phyloP scores from a whole-genome alignment of 2,888 invertebrate species.

The Tetragnatha montana region DNA sequence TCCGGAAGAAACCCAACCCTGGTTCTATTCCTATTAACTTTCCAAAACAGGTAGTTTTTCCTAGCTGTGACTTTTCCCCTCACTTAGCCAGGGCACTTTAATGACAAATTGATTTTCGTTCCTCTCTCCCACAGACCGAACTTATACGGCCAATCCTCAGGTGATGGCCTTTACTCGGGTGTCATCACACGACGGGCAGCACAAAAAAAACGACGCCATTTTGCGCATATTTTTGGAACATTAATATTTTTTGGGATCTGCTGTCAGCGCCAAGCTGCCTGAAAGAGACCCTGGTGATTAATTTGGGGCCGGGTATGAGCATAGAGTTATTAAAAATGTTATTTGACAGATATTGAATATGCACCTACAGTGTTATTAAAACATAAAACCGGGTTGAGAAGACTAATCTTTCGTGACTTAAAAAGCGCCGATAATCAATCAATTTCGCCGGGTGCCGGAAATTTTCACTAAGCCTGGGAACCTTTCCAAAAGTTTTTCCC shows the following conservation, averaged over 20 bases:
- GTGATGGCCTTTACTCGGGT: not conserved
- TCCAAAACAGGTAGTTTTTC: no score
- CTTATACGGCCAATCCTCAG: not conserved
- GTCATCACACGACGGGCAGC: not conserved
- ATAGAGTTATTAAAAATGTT: not conserved
- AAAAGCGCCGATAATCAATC: not conserved
- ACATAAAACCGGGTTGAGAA: not conserved
- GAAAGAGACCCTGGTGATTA: not conserved
- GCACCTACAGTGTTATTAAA: not conserved
- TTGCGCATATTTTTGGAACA: not conserved
- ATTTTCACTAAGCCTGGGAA: no score
- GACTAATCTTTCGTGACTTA: not conserved
- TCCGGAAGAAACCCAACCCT: no score
- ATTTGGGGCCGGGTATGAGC: not conserved
- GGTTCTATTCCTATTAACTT: no score
- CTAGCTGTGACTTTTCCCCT: not conserved
- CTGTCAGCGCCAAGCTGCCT: not conserved
- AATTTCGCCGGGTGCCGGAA: not conserved
- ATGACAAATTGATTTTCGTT: conserved; percentile 34
- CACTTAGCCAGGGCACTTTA: not conserved
- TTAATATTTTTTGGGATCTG: not conserved
- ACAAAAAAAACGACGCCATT: not conserved
- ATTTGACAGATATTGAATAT: not conserved
- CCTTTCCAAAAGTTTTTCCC: no score
- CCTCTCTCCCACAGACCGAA: not conserved